Base-by-base conservation (phyloP, 2,888 invertebrate genomes). In the Erebia palarica region DNA sequence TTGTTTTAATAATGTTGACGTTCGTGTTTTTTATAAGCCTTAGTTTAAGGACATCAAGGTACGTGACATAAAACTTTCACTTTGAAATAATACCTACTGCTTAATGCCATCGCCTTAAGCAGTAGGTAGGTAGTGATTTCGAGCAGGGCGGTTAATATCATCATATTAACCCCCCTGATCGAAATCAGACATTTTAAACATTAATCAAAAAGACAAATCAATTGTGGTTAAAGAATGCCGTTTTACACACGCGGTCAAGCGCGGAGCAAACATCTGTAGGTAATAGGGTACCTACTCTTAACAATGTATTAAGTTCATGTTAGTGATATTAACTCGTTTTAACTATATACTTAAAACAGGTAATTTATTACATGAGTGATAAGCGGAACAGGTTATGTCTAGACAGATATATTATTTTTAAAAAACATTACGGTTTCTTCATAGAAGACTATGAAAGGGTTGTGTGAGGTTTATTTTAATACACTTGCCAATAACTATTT, bases 251-350 rank as follows among this genome's bases (percentile, higher is more conserved):
- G 60, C 60, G 44, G 42, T 60, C 44, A 44, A 44, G 44, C 16
- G 14, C 4, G 60, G 3, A 44, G 16, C 60, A 44, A 61, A 16
- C 44, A 44, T 18, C 44, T 44, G 60, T 61, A 61, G 44, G 27
- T 27, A 27, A 27, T 27, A 4, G 4, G 3, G 21, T 21, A 21
- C 4, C 16, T 44, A 18, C 44, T 58, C 36, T 18, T 61, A 44
- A 61, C 60, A 61, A 61, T 61, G 60, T 61, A 61, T 61, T 61
- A 47, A 61, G 47, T 44, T 44, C n/a, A 61, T 44, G 42, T 44
- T 44, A 44, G 60, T 60, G 60, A 61, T 61, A 61, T 63, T 49
- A 63, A 63, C 49, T 63, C 13, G 63, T 63, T 63, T 47, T 63
- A 63, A 49, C 49, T 49, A 63, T 63, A 61, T 27, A 27, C n/a